phyloP scores from a whole-genome alignment of 1,140 invertebrate genomes.

The Samia ricini region DNA sequence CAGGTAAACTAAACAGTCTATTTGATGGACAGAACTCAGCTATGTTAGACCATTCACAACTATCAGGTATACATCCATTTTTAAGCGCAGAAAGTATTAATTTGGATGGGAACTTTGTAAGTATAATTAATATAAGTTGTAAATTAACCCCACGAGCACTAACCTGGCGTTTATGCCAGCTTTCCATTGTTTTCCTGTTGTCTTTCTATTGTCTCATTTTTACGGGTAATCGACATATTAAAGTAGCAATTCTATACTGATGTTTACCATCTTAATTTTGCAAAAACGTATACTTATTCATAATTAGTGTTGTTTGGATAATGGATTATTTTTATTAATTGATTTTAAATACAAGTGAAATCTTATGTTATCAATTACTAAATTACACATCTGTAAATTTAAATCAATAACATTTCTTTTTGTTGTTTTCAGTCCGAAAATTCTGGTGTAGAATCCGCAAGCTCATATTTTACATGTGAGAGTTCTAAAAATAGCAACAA shows the following conservation, averaged over 20 bases:
- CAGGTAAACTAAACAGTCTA: slow-evolving; percentile 51
- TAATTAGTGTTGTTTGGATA: no score
- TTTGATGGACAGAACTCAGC: slow-evolving; percentile 45
- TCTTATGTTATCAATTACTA: slow-evolving; percentile 12
- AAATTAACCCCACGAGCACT: no score
- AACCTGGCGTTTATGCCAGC: no score
- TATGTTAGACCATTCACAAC: slow-evolving; percentile 55
- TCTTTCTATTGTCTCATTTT: no score
- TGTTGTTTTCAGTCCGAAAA: slow-evolving; percentile 48
- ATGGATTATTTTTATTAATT: no score
- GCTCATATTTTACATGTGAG: slow-evolving; percentile 73
- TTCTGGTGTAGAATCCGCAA: slow-evolving; percentile 57
- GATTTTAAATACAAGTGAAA: neutral
- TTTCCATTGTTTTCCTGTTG: no score
- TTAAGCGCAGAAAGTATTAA: slow-evolving; percentile 67
- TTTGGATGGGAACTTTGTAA: slow-evolving; percentile 49
- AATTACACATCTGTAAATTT: neutral
- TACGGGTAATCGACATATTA: no score
- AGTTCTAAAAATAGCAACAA: slow-evolving; percentile 65
- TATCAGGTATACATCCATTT: slow-evolving; percentile 70
- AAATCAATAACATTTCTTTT: slow-evolving; percentile 8
- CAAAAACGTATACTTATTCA: no score
- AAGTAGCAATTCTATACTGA: no score
- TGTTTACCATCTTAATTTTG: no score
- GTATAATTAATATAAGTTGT: slow-evolving; percentile 31